A percentile compares a stretch with the other conserved stretches of the same genome.
phyloP scores from a whole-genome alignment of 2,113 vertebrate genomes.

The Grus americana region DNA sequence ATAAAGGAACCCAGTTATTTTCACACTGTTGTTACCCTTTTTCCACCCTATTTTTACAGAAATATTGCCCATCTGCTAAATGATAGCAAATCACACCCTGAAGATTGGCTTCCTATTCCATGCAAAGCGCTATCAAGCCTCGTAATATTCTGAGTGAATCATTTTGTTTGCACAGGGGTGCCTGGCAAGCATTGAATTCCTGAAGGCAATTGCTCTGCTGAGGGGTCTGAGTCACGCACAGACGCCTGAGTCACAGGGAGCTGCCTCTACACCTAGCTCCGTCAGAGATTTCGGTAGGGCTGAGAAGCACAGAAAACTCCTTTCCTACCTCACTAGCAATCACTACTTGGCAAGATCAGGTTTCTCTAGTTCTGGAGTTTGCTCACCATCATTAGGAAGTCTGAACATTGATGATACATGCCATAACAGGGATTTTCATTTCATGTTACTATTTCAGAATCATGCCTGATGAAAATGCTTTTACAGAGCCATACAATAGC shows the following conservation, averaged over 20 bases:
- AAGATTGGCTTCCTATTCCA: background rate
- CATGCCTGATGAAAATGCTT: background rate
- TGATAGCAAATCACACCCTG: background rate
- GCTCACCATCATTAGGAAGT: background rate
- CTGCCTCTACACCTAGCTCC: background rate
- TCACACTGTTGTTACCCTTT: background rate
- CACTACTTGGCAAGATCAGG: background rate
- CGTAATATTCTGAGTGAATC: background rate
- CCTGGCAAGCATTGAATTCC: background rate
- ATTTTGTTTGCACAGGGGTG: background rate
- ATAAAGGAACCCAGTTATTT: background rate
- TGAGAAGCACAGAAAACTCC: background rate
- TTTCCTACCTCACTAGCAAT: background rate
- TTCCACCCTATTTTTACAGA: background rate
- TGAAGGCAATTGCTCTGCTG: background rate
- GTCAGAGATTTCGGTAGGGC: background rate
- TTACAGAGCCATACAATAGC: background rate
- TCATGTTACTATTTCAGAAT: background rate
- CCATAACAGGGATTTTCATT: background rate
- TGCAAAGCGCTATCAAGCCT: background rate
- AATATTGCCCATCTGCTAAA: background rate
- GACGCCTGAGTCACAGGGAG: background rate
- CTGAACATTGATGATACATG: background rate
- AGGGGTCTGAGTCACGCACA: fast-evolving
- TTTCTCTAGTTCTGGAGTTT: background rate